Conservation (phyloP, 2,113 vertebrate species). For the Smithornis capensis region DNA sequence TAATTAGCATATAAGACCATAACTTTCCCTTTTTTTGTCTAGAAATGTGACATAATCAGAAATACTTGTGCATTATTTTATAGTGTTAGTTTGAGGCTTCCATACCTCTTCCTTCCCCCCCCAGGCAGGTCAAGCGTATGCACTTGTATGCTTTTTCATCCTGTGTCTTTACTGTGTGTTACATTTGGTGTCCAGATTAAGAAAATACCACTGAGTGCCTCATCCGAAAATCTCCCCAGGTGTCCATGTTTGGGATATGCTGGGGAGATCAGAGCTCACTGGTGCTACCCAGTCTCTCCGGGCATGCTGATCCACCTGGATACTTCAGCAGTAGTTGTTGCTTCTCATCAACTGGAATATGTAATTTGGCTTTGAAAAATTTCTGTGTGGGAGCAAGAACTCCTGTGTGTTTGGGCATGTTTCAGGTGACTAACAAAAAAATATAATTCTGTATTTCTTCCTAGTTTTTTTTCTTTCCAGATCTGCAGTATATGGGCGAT, state of each 20-base stretch:
- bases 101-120: rapidly evolving
- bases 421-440: neutral
- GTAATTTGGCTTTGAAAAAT: neutral
- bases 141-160: neutral
- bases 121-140: neutral
- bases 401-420: neutral
- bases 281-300: neutral
- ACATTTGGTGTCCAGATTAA: neutral
- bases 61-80: neutral
- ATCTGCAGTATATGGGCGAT: neutral
- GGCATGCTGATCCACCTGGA: neutral
- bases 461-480: neutral
- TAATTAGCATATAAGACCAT: too few relatives aligned
- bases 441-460: neutral
- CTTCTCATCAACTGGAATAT: neutral
- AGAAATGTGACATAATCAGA: neutral
- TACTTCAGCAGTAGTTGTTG: neutral
- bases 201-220: neutral
- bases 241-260: neutral
- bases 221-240: neutral
- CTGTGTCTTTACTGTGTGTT: neutral
- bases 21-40: neutral
- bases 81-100: neutral
- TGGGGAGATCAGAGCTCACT: neutral
- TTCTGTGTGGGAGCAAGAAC: neutral